Conservation (phyloP, 23 tunicate species). For the Phallusia fumigata region DNA sequence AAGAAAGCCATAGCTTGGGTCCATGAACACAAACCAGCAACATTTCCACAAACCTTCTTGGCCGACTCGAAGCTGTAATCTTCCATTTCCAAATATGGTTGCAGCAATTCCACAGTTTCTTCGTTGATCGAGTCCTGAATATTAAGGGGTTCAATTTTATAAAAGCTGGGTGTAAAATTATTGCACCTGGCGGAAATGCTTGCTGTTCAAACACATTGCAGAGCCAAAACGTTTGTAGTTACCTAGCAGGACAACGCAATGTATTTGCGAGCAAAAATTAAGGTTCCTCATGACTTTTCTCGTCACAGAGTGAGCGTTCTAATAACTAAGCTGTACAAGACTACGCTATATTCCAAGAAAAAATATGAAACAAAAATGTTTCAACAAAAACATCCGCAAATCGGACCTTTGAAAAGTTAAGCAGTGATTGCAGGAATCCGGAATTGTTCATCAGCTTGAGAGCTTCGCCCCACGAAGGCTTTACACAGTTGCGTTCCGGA, state of each 20-base stretch:
- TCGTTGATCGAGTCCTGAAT: conserved; percentile 87
- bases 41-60: conserved; percentile 94
- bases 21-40: conserved; percentile 99
- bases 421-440: conserved; percentile 71
- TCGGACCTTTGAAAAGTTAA: conserved; percentile 84
- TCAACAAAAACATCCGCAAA: background rate
- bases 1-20: conserved; percentile 97
- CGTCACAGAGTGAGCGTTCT: no score
- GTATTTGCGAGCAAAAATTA: no score
- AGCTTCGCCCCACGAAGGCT: conserved; percentile 96
- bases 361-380: background rate
- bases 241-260: no score
- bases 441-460: conserved; percentile 96
- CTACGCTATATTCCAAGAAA: no score
- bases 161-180: no score
- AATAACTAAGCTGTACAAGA: no score
- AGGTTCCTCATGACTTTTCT: no score
- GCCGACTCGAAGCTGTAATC: conserved; percentile 96
- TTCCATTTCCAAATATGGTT: conserved; percentile 89
- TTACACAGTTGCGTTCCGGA: conserved; percentile 80
- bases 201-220: no score
- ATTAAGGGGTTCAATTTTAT: no score
- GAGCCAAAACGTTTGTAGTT: no score
- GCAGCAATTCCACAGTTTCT: conserved; percentile 90
- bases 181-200: no score